Percentiles rank a stretch among this genome's conserved stretches.
These are phyloP conservation scores for Troilus luridus DNA, from an alignment of 2,888 invertebrate genomes.

Conservation along the genomic window DNA sequence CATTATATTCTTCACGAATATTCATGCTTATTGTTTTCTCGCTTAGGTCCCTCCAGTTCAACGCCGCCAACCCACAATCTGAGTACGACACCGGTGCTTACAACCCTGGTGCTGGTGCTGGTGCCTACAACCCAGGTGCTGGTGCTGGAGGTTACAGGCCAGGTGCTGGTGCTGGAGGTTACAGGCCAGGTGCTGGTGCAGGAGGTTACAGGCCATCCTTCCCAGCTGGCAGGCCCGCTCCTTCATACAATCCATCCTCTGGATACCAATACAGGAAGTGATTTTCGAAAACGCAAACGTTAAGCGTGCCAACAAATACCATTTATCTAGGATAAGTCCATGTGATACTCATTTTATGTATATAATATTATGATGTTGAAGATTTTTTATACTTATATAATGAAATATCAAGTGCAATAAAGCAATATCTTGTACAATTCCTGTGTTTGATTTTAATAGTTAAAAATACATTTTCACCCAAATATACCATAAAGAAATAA, in stretches of 20 bases:
- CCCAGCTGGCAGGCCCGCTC: conserved; percentile 49
- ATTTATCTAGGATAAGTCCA: conserved; percentile 55
- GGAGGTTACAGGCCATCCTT: conserved; percentile 54
- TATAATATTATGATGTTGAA: conserved; percentile 41
- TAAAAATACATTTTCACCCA: background rate
- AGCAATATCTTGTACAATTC: conserved; percentile 45
- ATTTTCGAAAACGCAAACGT: background rate
- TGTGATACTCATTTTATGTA: conserved; percentile 56
- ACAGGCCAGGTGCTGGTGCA: background rate
- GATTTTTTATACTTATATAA: conserved; percentile 50
- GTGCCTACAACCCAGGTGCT: too few relatives aligned
- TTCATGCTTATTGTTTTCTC: background rate
- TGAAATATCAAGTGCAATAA: conserved; percentile 54
- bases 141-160: conserved; percentile 50
- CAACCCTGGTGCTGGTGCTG: conserved; percentile 11
- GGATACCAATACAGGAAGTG: conserved; percentile 63
- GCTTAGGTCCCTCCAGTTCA: conserved; percentile 48
- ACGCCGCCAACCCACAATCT: conserved; percentile 58
- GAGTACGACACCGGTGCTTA: conserved; percentile 57
- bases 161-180: conserved; percentile 41
- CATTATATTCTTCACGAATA: too few relatives aligned
- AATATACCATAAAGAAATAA: background rate
- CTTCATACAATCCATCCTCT: conserved; percentile 60
- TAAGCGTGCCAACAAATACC: conserved; percentile 47
- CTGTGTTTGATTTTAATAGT: background rate